Evolutionary conservation across 2,797 vertebrate species (phyloP).

Genomic region (Enteromius fasciolatus): DNA sequence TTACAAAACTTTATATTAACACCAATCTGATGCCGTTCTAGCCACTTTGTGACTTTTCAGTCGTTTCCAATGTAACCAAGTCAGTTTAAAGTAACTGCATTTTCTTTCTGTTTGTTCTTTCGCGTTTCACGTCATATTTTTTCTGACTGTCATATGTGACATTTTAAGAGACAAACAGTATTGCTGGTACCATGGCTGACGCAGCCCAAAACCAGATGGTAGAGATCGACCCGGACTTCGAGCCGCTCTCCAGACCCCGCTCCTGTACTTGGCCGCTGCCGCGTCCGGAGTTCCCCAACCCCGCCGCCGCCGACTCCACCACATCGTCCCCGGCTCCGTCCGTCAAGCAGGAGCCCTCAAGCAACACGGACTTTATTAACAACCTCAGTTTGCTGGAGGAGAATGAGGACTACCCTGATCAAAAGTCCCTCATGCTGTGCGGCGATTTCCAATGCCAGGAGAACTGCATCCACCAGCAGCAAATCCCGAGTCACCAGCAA

Average conservation of each 20-base stretch:
- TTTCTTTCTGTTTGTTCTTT: slow-evolving; percentile 44
- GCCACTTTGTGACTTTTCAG: background rate
- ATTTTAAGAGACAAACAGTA: slow-evolving; percentile 63
- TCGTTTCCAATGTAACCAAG: slow-evolving; percentile 49
- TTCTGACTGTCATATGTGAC: slow-evolving; percentile 68
- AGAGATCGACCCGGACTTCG: slow-evolving; percentile 96
- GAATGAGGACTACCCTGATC: slow-evolving; percentile 84
- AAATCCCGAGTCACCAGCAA: slow-evolving; percentile 74
- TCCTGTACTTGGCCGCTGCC: slow-evolving; percentile 97
- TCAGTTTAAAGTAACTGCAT: slow-evolving; percentile 34
- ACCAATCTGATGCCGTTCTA: slow-evolving; percentile 11
- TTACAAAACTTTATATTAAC: slow-evolving; percentile 52
- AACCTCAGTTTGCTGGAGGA: slow-evolving; percentile 89
- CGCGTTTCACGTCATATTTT: slow-evolving; percentile 55
- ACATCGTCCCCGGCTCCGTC: slow-evolving; percentile 90
- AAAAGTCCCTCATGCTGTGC: slow-evolving; percentile 80
- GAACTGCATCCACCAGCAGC: slow-evolving; percentile 79
- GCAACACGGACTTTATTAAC: slow-evolving; percentile 83
- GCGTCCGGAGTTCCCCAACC: slow-evolving; percentile 89
- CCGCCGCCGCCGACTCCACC: slow-evolving; percentile 87
- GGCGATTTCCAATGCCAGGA: slow-evolving; percentile 86
- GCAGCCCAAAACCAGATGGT: slow-evolving; percentile 87
- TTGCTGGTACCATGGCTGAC: slow-evolving; percentile 82
- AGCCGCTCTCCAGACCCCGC: slow-evolving; percentile 91
- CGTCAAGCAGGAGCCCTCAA: slow-evolving; percentile 81